Base-by-base conservation (phyloP, 2,888 invertebrate species). In the Drosophila anomalata region DNA sequence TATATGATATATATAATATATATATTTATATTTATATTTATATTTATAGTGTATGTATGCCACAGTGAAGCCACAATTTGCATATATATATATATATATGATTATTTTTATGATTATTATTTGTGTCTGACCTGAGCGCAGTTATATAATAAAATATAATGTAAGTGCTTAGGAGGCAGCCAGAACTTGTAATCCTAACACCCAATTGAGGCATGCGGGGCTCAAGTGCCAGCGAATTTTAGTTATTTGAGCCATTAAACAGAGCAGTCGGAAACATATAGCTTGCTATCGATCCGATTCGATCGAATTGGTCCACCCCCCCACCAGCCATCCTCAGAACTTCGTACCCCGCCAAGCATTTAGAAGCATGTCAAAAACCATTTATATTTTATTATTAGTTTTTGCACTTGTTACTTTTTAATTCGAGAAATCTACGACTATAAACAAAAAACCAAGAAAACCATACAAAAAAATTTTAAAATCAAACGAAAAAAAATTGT, bases 161-260 rank as follows among this genome's bases (percentile, higher is more conserved):
- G 22, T 67, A 48, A 26, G 65, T 56, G 50, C 44, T 51, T 50
- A 39, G 57, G 66, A 66, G 66, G 66, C 51, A 67, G 41, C 33
- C 47, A 58, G 52, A 59, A 52, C 59, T 67, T 57, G 51, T 41
- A 48, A 48, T 67, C 68, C 68, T 53, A 68, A 33, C 22, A 53
- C 48, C 47, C 33, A 52, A 66, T 50, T 63, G 81, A 85, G 82
- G 79, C 85, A 79, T 57, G 60, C 79, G 67, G 60, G 73, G 73
- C 82, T 63, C 75, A 48, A 57, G 77, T 81, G 82, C 77, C 82
- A 79, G 76, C 79, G 76, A 81, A 81, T 85, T 85, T 79, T 83
- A 83, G 78, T 84, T 80, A 77, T 81, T 76, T 81, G 81, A 79
- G 81, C 81, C 84, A 84, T 81, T 81, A 81, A 52, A 70, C 31